Conservation (phyloP, 2,797 vertebrate genomes). For the Uromys caudimaculatus region DNA sequence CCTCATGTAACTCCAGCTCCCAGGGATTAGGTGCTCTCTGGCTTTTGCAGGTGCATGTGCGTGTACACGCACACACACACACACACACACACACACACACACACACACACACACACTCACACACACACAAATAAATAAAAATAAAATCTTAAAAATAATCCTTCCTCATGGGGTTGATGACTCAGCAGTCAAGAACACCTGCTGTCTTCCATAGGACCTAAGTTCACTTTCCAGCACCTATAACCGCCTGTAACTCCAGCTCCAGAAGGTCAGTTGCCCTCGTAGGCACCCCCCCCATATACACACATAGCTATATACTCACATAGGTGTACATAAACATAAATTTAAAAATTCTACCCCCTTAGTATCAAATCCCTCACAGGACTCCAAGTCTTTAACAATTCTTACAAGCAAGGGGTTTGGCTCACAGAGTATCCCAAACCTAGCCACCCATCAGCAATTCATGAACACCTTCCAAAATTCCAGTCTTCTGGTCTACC, state of each 20-base stretch:
- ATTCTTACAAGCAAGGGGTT: background rate
- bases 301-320: background rate
- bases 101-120: background rate
- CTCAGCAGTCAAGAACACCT: background rate
- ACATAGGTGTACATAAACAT: background rate
- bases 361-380: background rate
- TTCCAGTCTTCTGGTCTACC: background rate
- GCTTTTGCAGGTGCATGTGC: too few relatives aligned
- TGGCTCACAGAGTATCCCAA: background rate
- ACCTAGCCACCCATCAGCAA: background rate
- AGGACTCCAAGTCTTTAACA: background rate
- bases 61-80: too few relatives aligned
- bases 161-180: background rate
- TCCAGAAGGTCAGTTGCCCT: background rate
- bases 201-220: background rate
- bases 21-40: background rate
- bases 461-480: conserved; percentile 18
- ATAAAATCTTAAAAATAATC: background rate
- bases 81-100: background rate
- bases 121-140: background rate
- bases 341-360: background rate
- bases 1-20: background rate
- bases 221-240: background rate
- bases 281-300: background rate
- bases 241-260: background rate